Evolutionary conservation across 2,797 vertebrate genomes (phyloP).

Genomic region (Cyclura pinguis): DNA sequence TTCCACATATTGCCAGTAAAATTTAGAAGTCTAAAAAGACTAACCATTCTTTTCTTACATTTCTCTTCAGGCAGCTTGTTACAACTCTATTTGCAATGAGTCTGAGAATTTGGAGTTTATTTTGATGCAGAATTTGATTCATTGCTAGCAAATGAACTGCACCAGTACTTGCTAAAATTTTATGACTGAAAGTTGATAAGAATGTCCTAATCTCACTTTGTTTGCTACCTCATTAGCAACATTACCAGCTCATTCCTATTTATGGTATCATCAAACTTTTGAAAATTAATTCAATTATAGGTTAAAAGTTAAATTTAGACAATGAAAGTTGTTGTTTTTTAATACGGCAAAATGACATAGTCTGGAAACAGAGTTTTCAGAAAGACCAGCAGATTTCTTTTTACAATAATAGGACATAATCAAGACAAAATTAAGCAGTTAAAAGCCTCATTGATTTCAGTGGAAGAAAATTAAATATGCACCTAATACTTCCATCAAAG

Average conservation of each 20-base stretch:
- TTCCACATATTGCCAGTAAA: neutral
- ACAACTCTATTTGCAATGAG: neutral
- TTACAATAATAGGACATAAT: neutral
- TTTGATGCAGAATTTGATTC: neutral
- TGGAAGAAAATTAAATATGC: neutral
- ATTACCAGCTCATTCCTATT: conserved; percentile 16
- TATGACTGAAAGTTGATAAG: neutral
- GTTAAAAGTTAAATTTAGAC: neutral
- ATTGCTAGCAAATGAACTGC: neutral
- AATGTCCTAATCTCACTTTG: neutral
- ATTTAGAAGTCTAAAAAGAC: neutral
- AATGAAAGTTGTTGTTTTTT: neutral
- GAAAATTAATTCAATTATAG: neutral
- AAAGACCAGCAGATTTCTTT: neutral
- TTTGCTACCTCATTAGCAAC: neutral
- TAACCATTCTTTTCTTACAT: neutral
- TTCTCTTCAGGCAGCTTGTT: neutral
- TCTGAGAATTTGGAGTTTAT: neutral
- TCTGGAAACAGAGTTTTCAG: neutral
- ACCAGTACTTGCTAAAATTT: neutral
- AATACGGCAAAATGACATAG: neutral
- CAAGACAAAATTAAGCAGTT: neutral
- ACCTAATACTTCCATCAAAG: neutral
- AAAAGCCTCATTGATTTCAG: neutral
- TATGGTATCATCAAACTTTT: conserved; percentile 42